Conservation (phyloP, 2,888 invertebrate genomes). For the Drosophila dives region DNA sequence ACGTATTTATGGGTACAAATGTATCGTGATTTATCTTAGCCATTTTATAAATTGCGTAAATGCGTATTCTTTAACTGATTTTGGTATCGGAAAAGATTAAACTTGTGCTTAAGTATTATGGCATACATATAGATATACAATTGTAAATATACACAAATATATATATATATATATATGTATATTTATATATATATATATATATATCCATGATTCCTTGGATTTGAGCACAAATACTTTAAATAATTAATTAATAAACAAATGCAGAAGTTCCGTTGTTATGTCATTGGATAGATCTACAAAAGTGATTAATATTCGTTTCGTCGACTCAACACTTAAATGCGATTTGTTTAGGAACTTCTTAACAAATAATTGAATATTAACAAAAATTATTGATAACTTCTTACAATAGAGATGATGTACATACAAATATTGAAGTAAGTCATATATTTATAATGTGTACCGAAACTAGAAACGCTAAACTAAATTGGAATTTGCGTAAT, state of each 20-base stretch:
- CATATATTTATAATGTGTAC: background rate
- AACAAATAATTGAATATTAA: slow-evolving; percentile 59
- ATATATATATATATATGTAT: no score
- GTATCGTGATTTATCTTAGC: slow-evolving; percentile 28
- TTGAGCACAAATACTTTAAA: slow-evolving; percentile 29
- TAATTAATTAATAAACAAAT: slow-evolving; percentile 52
- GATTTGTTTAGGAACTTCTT: slow-evolving; percentile 70
- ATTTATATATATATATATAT: no score
- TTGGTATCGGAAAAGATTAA: slow-evolving; percentile 20
- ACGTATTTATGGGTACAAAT: slow-evolving; percentile 60
- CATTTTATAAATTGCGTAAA: slow-evolving; percentile 41
- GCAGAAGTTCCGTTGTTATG: slow-evolving; percentile 53
- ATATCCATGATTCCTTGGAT: no score
- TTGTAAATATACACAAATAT: slow-evolving; percentile 5
- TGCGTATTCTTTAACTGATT: slow-evolving; percentile 30
- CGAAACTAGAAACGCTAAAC: background rate
- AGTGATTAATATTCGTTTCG: slow-evolving; percentile 33
- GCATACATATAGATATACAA: slow-evolving; percentile 12
- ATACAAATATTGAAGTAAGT: slow-evolving; percentile 3
- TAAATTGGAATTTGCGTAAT: background rate
- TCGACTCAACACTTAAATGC: slow-evolving; percentile 59
- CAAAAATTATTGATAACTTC: slow-evolving; percentile 43
- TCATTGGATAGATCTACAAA: slow-evolving; percentile 44
- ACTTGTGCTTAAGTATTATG: slow-evolving; percentile 47
- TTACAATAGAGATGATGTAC: slow-evolving; percentile 42